phyloP scores from a whole-genome alignment of 2,113 vertebrate species.

The Naja naja region DNA sequence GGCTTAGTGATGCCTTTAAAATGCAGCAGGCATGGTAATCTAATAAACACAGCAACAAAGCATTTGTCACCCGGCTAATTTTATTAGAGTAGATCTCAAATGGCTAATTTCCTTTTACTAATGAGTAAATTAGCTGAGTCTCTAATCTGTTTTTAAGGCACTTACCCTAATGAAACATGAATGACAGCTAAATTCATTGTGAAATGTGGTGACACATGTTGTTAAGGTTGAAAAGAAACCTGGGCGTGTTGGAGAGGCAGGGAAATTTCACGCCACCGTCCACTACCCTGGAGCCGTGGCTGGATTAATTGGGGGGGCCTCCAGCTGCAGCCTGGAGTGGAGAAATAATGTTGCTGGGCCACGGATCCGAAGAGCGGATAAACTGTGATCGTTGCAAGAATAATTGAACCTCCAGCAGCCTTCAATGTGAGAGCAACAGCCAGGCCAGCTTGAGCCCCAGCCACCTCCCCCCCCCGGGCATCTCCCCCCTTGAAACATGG shows the following conservation, averaged over 20 bases:
- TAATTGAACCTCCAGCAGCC: not conserved
- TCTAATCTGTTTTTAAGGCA: conserved; percentile 61
- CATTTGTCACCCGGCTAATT: conserved; percentile 54
- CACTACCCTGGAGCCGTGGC: not conserved
- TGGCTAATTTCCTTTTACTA: conserved; percentile 59
- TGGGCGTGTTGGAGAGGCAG: not conserved
- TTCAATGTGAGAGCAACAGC: not conserved
- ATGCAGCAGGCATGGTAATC: conserved; percentile 41
- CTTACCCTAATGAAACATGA: conserved; percentile 52
- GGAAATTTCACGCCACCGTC: not conserved
- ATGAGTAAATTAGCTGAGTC: conserved; percentile 54
- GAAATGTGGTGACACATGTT: not conserved
- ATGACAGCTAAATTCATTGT: conserved; percentile 24
- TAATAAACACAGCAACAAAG: conserved; percentile 52
- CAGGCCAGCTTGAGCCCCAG: not conserved
- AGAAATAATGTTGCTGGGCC: not conserved
- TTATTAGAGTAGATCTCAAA: conserved; percentile 60
- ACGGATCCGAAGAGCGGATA: not conserved
- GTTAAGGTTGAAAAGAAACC: conserved; percentile 9
- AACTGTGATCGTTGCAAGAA: not conserved
- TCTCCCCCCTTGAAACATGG: not conserved
- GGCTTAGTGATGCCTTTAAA: conserved; percentile 40
- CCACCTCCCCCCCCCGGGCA: not conserved
- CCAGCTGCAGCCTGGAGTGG: not conserved
- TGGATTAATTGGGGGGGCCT: not conserved